Conservation (phyloP, 2,888 invertebrate genomes). For the Melanargia galathea region DNA sequence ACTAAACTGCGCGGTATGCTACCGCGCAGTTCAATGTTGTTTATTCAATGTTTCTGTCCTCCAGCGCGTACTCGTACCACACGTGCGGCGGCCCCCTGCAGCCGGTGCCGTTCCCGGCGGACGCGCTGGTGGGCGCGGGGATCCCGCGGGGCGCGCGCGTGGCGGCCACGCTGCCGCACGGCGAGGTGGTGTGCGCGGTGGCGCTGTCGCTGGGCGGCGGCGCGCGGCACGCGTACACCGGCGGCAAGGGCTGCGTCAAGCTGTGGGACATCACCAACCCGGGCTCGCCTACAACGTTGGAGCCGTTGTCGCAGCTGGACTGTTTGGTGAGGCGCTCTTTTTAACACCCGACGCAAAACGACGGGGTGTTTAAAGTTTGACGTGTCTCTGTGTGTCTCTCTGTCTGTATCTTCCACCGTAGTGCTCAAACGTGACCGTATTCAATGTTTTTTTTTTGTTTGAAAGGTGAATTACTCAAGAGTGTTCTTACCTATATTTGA, state of each 20-base stretch:
- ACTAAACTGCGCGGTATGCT: too few species aligned
- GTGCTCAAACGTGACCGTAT: too few species aligned
- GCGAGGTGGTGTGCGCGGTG: conserved; percentile 98
- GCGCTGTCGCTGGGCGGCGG: conserved; percentile 90
- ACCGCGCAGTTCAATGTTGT: too few species aligned
- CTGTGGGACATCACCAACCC: conserved; percentile 97
- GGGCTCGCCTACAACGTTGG: conserved; percentile 91
- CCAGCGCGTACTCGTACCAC: conserved; percentile 96
- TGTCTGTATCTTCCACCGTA: too few species aligned
- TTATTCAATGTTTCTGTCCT: conserved; percentile 46
- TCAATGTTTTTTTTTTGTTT: too few species aligned
- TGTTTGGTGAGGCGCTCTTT: conserved; percentile 85
- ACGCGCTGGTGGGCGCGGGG: conserved; percentile 95
- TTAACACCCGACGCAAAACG: too few species aligned
- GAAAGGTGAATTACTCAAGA: too few species aligned
- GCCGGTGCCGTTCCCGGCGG: conserved; percentile 97
- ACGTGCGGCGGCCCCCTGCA: conserved; percentile 94
- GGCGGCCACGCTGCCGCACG: conserved; percentile 95
- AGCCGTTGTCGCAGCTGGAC: conserved; percentile 94
- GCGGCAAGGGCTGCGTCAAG: conserved; percentile 98
- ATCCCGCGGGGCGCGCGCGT: conserved; percentile 95
- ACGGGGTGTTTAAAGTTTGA: too few species aligned
- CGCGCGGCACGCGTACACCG: conserved; percentile 97
- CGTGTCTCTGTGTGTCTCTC: too few species aligned
- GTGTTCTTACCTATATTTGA: too few species aligned